phyloP scores from a whole-genome alignment of 35 echinoderm and acorn worm genomes.

The Heliocidaris erythrogramma region DNA sequence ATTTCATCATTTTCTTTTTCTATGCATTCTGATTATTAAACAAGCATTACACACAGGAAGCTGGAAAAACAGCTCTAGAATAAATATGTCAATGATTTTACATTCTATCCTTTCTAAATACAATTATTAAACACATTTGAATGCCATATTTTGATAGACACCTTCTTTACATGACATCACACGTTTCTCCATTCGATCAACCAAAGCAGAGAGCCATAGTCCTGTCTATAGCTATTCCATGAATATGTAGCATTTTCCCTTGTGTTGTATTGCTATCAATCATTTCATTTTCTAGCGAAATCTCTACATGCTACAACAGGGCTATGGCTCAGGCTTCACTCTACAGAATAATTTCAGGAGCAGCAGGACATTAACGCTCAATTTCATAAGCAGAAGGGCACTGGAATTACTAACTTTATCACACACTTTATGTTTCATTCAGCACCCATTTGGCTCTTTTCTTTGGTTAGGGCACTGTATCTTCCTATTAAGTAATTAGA shows the following conservation, averaged over 20 bases:
- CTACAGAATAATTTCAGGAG: background rate
- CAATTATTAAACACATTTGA: background rate
- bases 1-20: background rate
- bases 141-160: background rate
- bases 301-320: background rate
- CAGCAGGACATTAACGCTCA: background rate
- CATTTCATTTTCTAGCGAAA: background rate
- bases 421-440: background rate
- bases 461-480: background rate
- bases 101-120: slow-evolving; percentile 11
- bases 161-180: background rate
- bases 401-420: background rate
- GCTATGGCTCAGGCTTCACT: background rate
- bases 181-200: background rate
- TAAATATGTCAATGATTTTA: slow-evolving; percentile 6
- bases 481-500: background rate
- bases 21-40: slow-evolving; percentile 17
- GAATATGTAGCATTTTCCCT: background rate
- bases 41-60: background rate
- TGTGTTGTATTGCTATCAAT: background rate
- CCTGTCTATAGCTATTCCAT: too few species aligned
- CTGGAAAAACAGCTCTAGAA: slow-evolving; percentile 16
- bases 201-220: background rate
- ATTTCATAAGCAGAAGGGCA: background rate
- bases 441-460: background rate